Conservation (phyloP, 1,140 invertebrate species). For the Lordiphosa collinella region DNA sequence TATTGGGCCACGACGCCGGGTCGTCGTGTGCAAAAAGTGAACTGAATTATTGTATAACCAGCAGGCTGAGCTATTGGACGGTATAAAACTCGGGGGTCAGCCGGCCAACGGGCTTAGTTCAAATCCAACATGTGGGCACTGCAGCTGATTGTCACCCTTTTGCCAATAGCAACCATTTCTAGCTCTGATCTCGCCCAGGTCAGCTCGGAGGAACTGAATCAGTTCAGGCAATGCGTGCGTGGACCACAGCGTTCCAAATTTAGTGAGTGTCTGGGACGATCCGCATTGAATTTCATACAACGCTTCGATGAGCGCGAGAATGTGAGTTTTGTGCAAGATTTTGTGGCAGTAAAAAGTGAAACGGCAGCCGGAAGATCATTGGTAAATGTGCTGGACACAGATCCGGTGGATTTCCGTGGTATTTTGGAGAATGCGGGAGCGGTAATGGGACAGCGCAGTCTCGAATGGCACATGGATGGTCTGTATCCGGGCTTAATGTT, state of each 20-base stretch:
- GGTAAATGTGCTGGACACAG: constrained; percentile 84
- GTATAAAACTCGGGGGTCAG: constrained; percentile 56
- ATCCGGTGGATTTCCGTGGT: constrained; percentile 85
- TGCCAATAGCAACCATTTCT: constrained; percentile 8
- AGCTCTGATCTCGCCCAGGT: constrained; percentile 30
- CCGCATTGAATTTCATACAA: constrained; percentile 84
- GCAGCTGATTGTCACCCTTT: constrained; percentile 19
- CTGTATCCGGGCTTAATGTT: constrained; percentile 86
- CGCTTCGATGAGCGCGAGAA: constrained; percentile 84
- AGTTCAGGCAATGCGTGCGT: constrained; percentile 67
- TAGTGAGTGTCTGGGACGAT: constrained; percentile 84
- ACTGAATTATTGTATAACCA: constrained; percentile 62
- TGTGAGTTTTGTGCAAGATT: constrained; percentile 83
- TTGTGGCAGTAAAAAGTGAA: constrained; percentile 82
- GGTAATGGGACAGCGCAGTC: constrained; percentile 84
- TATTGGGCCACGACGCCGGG: constrained; percentile 53
- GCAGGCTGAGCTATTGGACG: constrained; percentile 12
- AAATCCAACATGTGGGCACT: constrained; percentile 26
- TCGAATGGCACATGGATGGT: constrained; percentile 86
- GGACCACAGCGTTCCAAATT: constrained; percentile 46
- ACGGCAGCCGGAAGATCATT: constrained; percentile 80
- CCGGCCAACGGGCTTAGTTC: constrained; percentile 49
- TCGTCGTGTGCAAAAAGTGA: constrained; percentile 52
- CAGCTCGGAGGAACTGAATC: constrained; percentile 32
- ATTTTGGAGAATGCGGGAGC: constrained; percentile 86